Conservation (phyloP, 2,888 invertebrate genomes). For the Xestia sexstrigata region DNA sequence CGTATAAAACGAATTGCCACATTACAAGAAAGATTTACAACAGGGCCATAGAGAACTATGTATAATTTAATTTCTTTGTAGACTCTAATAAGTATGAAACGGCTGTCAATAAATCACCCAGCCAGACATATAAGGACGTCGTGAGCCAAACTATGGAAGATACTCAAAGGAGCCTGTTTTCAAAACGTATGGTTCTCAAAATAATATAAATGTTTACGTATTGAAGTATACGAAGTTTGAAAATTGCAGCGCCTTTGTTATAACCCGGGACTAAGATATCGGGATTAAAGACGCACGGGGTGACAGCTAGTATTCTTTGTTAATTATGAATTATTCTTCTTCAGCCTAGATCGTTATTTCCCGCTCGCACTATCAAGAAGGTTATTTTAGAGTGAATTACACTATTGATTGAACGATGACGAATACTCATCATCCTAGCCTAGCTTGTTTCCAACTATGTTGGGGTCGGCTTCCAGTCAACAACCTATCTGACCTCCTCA, state of each 20-base stretch:
- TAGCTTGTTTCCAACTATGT: too few species aligned
- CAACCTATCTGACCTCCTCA: too few species aligned
- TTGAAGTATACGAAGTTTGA: background rate
- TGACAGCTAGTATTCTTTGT: too few species aligned
- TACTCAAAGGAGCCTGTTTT: background rate
- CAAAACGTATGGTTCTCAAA: background rate
- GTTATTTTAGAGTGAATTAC: too few species aligned
- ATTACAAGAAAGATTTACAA: conserved; percentile 30
- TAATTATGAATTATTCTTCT: too few species aligned
- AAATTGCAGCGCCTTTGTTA: background rate
- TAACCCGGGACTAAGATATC: background rate
- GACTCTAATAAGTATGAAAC: background rate
- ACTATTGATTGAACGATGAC: too few species aligned
- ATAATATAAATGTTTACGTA: background rate
- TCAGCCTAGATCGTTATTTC: too few species aligned
- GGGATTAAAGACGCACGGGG: background rate
- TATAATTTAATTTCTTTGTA: conserved; percentile 13
- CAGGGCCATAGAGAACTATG: background rate
- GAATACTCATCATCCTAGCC: too few species aligned
- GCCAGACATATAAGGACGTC: background rate
- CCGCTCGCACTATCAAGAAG: too few species aligned
- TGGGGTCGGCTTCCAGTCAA: too few species aligned
- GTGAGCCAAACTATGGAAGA: conserved; percentile 1
- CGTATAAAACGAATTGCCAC: conserved; percentile 4
- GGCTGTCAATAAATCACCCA: background rate